Evolutionary conservation across 2,797 vertebrate species (phyloP).

Genomic region (Sebastiscus albofasciatus): DNA sequence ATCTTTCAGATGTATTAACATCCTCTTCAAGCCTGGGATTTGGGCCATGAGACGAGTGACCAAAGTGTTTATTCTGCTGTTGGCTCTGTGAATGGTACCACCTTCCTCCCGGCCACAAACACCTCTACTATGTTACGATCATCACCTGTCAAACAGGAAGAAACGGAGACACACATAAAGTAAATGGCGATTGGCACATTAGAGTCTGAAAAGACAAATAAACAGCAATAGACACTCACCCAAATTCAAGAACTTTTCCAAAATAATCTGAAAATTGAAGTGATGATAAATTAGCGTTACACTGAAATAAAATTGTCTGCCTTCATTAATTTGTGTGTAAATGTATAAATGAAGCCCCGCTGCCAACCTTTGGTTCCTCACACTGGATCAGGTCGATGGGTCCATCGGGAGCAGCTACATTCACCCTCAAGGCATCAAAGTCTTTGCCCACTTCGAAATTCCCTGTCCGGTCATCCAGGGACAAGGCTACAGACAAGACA

Average conservation of each 20-base stretch:
- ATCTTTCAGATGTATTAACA: not conserved
- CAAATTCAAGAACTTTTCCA: constrained; percentile 86
- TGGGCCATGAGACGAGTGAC: not conserved
- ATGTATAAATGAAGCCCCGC: not conserved
- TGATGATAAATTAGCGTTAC: not conserved
- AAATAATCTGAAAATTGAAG: constrained; percentile 70
- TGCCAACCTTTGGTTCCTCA: constrained; percentile 84
- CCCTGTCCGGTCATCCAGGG: constrained; percentile 87
- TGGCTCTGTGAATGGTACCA: constrained; percentile 85
- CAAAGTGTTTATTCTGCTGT: constrained; percentile 11
- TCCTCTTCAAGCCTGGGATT: not conserved
- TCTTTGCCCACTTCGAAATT: constrained; percentile 97
- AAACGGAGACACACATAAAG: not conserved
- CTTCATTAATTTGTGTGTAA: not conserved
- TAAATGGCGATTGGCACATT: not conserved
- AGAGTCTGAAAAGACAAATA: not conserved
- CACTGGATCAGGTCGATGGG: constrained; percentile 88
- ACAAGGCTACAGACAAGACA: constrained; percentile 82
- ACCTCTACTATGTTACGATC: constrained; percentile 97
- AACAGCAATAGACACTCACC: constrained; percentile 67
- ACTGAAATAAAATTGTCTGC: not conserved
- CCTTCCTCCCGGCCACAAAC: constrained; percentile 92
- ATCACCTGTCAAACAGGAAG: constrained; percentile 85
- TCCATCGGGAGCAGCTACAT: constrained; percentile 85
- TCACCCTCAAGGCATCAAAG: constrained; percentile 94